Percentiles rank a stretch among this genome's conserved stretches.
phyloP scores from a whole-genome alignment of 1,140 invertebrate species.

The Delia radicum region DNA sequence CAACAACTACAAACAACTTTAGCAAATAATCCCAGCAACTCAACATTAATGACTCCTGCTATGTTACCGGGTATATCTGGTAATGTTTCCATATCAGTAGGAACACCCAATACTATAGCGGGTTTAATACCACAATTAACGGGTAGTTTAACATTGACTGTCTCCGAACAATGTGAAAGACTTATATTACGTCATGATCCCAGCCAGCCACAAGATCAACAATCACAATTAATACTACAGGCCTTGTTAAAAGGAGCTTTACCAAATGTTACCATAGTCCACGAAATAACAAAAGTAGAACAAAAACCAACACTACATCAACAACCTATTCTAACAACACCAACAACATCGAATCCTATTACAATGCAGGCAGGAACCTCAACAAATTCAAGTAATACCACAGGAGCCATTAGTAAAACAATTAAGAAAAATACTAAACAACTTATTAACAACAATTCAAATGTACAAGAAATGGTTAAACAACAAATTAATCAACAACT shows the following conservation, averaged over 20 bases:
- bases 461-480: constrained; percentile 4
- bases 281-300: constrained; percentile 46
- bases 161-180: constrained; percentile 52
- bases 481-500: constrained; percentile 18
- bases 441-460: no score
- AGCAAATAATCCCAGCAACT: background rate
- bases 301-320: constrained; percentile 14
- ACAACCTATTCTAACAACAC: constrained; percentile 34
- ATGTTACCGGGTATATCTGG: constrained; percentile 44
- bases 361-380: background rate
- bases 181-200: constrained; percentile 52
- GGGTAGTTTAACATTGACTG: constrained; percentile 49
- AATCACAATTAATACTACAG: constrained; percentile 52
- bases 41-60: constrained; percentile 10
- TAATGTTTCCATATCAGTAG: constrained; percentile 50
- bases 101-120: constrained; percentile 44
- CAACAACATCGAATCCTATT: no score
- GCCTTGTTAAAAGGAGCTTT: constrained; percentile 51
- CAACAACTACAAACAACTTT: background rate
- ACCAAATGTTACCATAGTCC: constrained; percentile 54
- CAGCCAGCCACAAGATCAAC: constrained; percentile 52
- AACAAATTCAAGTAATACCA: constrained; percentile 19
- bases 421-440: background rate
- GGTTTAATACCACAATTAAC: constrained; percentile 50
- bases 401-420: constrained; percentile 19